A percentile compares a stretch with the other conserved stretches of the same genome.
Conservation (phyloP, 2,113 vertebrate species). For the Psettodes erumei region DNA sequence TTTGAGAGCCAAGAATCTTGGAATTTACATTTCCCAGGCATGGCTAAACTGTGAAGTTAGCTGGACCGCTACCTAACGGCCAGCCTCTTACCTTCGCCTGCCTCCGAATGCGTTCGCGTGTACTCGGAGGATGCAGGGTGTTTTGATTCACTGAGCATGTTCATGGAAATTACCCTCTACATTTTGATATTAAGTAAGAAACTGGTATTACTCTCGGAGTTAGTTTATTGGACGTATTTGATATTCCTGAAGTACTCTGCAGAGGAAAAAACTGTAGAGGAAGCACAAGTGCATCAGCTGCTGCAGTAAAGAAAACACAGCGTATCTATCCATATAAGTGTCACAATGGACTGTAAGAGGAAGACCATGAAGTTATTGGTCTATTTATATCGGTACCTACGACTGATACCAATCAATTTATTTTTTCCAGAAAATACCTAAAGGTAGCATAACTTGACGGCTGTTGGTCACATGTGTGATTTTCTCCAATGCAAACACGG, state of each 20-base stretch:
- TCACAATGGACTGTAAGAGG: too few relatives aligned
- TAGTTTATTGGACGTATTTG: neutral
- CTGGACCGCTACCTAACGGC: slow-evolving; percentile 31
- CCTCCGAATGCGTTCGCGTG: slow-evolving; percentile 18
- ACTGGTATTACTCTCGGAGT: neutral
- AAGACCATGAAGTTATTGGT: too few relatives aligned
- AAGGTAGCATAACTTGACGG: slow-evolving; percentile 14
- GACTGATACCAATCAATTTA: fast-evolving
- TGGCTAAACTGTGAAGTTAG: slow-evolving; percentile 57
- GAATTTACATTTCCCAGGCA: slow-evolving; percentile 80
- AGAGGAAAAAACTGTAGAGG: neutral
- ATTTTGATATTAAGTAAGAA: neutral
- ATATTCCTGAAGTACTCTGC: neutral
- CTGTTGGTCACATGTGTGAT: neutral
- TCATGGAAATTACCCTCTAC: neutral
- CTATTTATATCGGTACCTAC: too few relatives aligned
- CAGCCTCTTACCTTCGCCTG: neutral
- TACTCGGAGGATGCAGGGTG: neutral
- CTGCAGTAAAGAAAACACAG: neutral
- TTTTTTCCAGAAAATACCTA: neutral
- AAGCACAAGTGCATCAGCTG: neutral
- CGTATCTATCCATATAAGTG: too few relatives aligned
- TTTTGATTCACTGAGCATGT: neutral
- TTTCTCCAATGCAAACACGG: slow-evolving; percentile 29
- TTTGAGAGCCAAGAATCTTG: slow-evolving; percentile 73